A percentile compares a stretch with the other conserved stretches of the same genome.
phyloP scores from a whole-genome alignment of 1,140 invertebrate species.

The Agraylea sexmaculata region DNA sequence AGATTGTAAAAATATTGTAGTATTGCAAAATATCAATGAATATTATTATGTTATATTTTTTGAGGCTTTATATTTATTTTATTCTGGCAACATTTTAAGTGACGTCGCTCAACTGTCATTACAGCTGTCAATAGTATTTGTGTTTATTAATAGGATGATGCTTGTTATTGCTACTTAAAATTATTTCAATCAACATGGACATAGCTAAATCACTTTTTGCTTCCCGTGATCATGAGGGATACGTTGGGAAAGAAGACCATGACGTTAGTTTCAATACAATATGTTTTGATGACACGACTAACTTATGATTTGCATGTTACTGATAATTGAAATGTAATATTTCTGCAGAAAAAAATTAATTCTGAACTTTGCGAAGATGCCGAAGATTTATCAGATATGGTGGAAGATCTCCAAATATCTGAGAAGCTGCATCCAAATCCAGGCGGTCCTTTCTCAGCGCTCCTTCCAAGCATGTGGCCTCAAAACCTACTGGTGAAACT shows the following conservation, averaged over 20 bases:
- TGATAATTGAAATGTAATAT: conserved; percentile 2
- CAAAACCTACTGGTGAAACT: conserved; percentile 82
- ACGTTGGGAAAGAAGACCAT: conserved; percentile 72
- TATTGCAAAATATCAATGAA: too few relatives aligned
- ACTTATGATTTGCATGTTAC: neutral
- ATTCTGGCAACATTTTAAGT: too few relatives aligned
- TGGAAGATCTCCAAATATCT: conserved; percentile 49
- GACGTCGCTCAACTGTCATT: too few relatives aligned
- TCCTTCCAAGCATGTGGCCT: conserved; percentile 94
- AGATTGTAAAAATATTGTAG: too few relatives aligned
- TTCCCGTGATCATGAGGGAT: conserved; percentile 72
- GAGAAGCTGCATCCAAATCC: conserved; percentile 58
- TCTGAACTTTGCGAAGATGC: conserved; percentile 68
- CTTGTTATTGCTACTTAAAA: too few relatives aligned
- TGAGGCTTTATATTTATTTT: too few relatives aligned
- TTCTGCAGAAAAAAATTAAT: conserved; percentile 58
- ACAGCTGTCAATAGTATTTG: too few relatives aligned
- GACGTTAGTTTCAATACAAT: conserved; percentile 43
- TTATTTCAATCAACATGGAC: conserved; percentile 72
- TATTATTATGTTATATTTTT: too few relatives aligned
- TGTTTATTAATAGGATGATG: too few relatives aligned
- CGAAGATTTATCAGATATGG: conserved; percentile 50
- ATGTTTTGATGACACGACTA: conserved; percentile 6
- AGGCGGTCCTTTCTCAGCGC: conserved; percentile 74
- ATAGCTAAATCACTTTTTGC: conserved; percentile 79